Percentiles rank a stretch among this genome's conserved stretches.
Conservation (phyloP, 1,140 invertebrate genomes). For the Leptinotarsa texana region DNA sequence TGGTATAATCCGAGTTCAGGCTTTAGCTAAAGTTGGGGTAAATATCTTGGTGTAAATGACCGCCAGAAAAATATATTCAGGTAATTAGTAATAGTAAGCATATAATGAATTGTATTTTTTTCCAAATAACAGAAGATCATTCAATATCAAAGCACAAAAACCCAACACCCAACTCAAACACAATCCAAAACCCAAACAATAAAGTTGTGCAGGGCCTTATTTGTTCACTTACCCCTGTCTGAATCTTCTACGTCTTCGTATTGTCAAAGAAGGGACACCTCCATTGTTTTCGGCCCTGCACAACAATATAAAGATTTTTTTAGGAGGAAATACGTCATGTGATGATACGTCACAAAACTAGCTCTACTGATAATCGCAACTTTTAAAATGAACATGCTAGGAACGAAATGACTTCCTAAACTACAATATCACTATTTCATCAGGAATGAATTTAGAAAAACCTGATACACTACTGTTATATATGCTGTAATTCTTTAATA, state of each 20-base stretch:
- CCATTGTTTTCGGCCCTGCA: constrained; percentile 56
- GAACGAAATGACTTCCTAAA: background rate
- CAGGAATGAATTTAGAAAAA: background rate
- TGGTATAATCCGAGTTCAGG: no score
- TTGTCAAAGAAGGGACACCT: constrained; percentile 51
- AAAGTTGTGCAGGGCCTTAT: constrained; percentile 40
- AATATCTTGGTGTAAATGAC: no score
- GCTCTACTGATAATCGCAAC: background rate
- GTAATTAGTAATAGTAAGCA: no score
- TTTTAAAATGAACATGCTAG: background rate
- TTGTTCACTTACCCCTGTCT: constrained; percentile 49
- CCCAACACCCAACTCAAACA: constrained; percentile 16
- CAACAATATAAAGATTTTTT: constrained; percentile 41
- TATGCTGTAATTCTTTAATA: background rate
- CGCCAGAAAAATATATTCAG: no score
- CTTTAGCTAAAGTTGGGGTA: no score
- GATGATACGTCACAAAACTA: background rate
- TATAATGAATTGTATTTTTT: no score
- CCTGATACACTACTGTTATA: background rate
- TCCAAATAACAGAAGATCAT: no score
- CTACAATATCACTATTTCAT: background rate
- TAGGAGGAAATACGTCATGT: background rate
- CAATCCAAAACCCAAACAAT: constrained; percentile 15
- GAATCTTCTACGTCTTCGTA: constrained; percentile 52
- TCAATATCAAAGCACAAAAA: background rate